Evolutionary conservation across 2,113 vertebrate species (phyloP).

Genomic region (Coptodon bakossiorum): DNA sequence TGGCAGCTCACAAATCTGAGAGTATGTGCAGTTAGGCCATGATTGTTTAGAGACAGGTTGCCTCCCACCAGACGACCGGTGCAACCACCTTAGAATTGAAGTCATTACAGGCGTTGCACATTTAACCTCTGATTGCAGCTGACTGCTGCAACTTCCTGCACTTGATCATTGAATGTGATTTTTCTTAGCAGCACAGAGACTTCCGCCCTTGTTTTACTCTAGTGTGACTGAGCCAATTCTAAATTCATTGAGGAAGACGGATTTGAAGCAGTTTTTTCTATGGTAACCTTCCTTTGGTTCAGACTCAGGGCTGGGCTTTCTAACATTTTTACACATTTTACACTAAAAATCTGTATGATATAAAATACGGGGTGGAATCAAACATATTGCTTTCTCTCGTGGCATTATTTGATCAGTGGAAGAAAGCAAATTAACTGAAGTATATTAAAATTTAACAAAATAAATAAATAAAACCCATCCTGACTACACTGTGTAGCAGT

Average conservation of each 20-base stretch:
- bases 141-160: background rate
- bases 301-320: background rate
- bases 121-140: background rate
- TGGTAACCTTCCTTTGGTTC: background rate
- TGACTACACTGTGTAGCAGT: background rate
- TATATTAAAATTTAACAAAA: background rate
- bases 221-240: background rate
- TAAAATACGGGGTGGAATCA: background rate
- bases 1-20: background rate
- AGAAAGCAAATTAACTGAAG: background rate
- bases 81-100: background rate
- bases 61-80: background rate
- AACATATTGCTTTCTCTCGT: background rate
- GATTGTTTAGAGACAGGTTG: background rate
- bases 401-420: background rate
- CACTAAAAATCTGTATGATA: background rate
- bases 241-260: background rate
- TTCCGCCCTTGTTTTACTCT: background rate
- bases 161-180: background rate
- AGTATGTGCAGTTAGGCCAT: background rate
- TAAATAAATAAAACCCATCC: background rate
- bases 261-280: background rate
- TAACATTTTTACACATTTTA: background rate
- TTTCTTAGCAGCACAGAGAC: background rate
- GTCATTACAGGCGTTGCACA: background rate